Conservation (phyloP, 2,113 vertebrate genomes). For the Eulemur macaco region DNA sequence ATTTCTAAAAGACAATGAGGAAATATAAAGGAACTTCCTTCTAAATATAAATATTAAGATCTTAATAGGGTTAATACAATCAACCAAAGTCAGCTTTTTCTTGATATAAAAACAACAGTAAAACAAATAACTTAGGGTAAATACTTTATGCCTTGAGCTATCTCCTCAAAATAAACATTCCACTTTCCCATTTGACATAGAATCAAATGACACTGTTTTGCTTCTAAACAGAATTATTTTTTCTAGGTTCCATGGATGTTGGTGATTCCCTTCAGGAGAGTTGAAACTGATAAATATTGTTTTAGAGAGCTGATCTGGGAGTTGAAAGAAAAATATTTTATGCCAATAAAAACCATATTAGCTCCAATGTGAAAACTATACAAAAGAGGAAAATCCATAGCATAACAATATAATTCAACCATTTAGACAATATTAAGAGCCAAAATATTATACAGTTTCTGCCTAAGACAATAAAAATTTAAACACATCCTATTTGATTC, state of each 20-base stretch:
- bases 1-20: conserved; percentile 41
- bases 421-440: not conserved
- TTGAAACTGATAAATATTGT: conserved; percentile 69
- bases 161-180: conserved; percentile 70
- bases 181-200: conserved; percentile 57
- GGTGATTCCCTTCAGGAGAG: conserved; percentile 66
- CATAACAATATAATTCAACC: conserved; percentile 2
- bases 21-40: conserved; percentile 30
- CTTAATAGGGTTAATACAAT: not conserved
- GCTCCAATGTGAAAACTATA: conserved; percentile 35
- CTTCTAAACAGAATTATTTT: conserved; percentile 72
- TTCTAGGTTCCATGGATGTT: conserved; percentile 44
- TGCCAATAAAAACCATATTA: conserved; percentile 57
- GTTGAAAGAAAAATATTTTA: conserved; percentile 66
- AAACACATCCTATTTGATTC: conserved; percentile 62
- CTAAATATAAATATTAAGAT: conserved; percentile 50
- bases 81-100: conserved; percentile 39
- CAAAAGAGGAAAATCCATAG: not conserved
- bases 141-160: conserved; percentile 54
- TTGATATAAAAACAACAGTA: conserved; percentile 50
- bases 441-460: conserved; percentile 6
- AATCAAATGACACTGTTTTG: conserved; percentile 69
- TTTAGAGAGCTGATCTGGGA: conserved; percentile 59
- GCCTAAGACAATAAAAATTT: conserved; percentile 22
- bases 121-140: conserved; percentile 59